phyloP scores from a whole-genome alignment of 2,797 vertebrate species.

The Notolepis coatsorum region DNA sequence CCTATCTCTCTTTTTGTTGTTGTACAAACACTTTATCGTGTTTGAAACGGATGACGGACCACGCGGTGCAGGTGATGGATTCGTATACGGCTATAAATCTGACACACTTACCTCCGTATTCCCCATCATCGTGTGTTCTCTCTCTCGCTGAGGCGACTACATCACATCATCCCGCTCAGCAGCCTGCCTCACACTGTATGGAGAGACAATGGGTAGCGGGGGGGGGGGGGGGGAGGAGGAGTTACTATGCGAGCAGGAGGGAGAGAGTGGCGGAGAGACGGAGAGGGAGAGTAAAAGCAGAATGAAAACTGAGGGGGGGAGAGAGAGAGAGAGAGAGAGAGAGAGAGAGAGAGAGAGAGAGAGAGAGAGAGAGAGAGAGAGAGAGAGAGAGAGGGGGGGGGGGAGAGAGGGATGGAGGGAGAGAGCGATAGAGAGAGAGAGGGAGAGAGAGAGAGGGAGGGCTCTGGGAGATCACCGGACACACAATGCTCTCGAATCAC shows the following conservation, averaged over 20 bases:
- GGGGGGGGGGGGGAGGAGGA: conserved; percentile 61
- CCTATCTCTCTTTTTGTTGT: conserved; percentile 10
- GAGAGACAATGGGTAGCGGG: conserved; percentile 76
- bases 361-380: conserved; percentile 25
- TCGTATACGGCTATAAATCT: conserved; percentile 55
- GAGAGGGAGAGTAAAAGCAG: conserved; percentile 65
- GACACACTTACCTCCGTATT: conserved; percentile 73
- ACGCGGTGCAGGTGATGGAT: conserved; percentile 34
- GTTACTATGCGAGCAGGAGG: conserved; percentile 73
- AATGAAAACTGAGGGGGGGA: conserved; percentile 57
- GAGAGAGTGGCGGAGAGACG: conserved; percentile 51
- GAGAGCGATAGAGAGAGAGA: conserved; percentile 17
- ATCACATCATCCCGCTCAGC: conserved; percentile 76
- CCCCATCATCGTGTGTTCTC: conserved; percentile 56
- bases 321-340: conserved; percentile 1
- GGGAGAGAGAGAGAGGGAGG: conserved; percentile 35
- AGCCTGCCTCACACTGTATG: conserved; percentile 77
- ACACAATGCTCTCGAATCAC: conserved; percentile 65
- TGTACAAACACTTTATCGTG: neutral
- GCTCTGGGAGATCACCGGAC: conserved; percentile 61
- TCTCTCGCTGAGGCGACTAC: conserved; percentile 65
- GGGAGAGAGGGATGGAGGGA: conserved; percentile 31
- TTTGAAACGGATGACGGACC: conserved; percentile 40
- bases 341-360: conserved; percentile 36
- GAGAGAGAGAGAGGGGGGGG: neutral